Percentiles rank a stretch among this genome's conserved stretches.
These are phyloP conservation scores for Zele albiditarsus DNA, from an alignment of 2,888 invertebrate species.

Conservation along the genomic window DNA sequence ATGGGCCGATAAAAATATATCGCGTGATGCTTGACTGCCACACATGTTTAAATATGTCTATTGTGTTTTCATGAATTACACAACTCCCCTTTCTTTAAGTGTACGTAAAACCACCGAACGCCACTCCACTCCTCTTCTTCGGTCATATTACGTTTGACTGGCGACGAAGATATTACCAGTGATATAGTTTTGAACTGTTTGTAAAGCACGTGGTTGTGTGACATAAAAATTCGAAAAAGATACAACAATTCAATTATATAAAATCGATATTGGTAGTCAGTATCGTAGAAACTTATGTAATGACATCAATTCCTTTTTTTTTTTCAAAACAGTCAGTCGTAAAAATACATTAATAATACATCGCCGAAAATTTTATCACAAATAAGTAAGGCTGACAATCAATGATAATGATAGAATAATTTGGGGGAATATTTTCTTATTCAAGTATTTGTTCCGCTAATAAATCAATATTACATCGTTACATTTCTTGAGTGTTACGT, in stretches of 20 bases:
- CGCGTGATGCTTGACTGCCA: neutral
- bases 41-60: conserved; percentile 4
- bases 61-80: conserved; percentile 1
- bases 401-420: neutral
- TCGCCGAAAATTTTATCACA: neutral
- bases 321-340: neutral
- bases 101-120: conserved; percentile 10
- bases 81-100: neutral
- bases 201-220: neutral
- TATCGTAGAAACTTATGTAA: neutral
- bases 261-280: neutral
- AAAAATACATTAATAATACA: neutral
- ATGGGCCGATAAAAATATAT: neutral
- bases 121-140: conserved; percentile 9
- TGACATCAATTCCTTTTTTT: neutral
- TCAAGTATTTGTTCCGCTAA: neutral
- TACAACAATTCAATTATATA: neutral
- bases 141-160: conserved; percentile 27
- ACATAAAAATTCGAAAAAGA: neutral
- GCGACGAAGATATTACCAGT: neutral
- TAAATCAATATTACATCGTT: neutral
- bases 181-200: neutral
- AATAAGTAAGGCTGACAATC: neutral
- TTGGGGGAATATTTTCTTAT: neutral
- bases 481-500: neutral